Conservation (phyloP, 2,113 vertebrate species). For the Cynopterus brachyotis region DNA sequence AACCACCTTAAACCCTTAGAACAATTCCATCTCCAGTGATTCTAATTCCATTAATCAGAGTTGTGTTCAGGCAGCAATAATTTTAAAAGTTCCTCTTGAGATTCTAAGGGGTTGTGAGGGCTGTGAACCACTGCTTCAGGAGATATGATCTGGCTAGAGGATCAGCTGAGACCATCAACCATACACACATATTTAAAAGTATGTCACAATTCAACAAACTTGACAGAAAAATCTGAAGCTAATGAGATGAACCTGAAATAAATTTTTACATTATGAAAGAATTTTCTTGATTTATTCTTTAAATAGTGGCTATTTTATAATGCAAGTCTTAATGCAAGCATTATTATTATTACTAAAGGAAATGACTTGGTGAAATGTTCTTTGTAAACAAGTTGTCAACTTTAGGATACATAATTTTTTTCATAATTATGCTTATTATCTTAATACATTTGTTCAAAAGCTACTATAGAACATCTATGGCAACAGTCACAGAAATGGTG, state of each 20-base stretch:
- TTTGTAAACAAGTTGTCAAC: neutral
- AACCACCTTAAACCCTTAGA: neutral
- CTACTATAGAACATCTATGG: neutral
- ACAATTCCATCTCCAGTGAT: neutral
- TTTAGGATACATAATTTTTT: neutral
- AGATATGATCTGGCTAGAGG: neutral
- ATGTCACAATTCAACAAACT: neutral
- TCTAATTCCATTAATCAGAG: neutral
- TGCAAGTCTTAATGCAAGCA: neutral
- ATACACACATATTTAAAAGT: neutral
- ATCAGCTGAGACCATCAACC: neutral
- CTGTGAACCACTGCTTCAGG: neutral
- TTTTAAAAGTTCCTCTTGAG: neutral
- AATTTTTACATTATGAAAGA: conserved; percentile 10
- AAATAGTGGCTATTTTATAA: neutral
- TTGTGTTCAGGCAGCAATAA: neutral
- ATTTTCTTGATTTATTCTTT: neutral
- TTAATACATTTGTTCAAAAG: neutral
- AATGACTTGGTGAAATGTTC: neutral
- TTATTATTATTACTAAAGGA: neutral
- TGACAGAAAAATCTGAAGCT: conserved; percentile 20
- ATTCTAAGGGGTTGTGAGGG: neutral
- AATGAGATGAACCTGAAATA: neutral
- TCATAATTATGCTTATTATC: neutral
- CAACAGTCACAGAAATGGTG: conserved; percentile 38